Evolutionary conservation across 2,113 vertebrate species (phyloP).

Genomic region (Laticauda laticaudata): DNA sequence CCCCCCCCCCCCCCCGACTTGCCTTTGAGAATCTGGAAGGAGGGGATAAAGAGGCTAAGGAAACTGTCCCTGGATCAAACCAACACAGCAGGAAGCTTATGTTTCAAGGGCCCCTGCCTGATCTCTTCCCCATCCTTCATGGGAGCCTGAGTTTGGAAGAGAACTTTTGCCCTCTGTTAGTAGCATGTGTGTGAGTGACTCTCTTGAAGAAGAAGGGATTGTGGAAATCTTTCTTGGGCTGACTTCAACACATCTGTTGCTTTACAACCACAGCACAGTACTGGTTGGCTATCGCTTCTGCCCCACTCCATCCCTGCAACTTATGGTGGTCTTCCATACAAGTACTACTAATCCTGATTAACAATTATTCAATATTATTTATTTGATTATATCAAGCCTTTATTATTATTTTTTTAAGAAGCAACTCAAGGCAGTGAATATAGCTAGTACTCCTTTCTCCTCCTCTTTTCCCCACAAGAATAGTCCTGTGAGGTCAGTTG

Average conservation of each 20-base stretch:
- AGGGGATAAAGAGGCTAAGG: neutral
- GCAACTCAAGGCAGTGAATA: too few species aligned
- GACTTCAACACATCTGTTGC: neutral
- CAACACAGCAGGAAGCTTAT: accelerated
- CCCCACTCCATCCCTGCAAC: too few species aligned
- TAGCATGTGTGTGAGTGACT: accelerated
- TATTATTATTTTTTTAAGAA: too few species aligned
- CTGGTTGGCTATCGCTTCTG: neutral
- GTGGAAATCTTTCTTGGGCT: neutral
- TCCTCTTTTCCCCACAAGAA: too few species aligned
- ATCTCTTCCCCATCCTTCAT: neutral
- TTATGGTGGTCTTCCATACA: too few species aligned
- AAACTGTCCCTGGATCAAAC: accelerated
- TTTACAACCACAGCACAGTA: neutral
- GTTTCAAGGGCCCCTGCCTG: neutral
- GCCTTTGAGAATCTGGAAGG: accelerated
- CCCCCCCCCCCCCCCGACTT: neutral
- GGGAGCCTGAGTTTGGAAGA: neutral
- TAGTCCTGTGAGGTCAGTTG: too few species aligned
- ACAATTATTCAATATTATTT: too few species aligned
- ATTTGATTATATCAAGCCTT: too few species aligned
- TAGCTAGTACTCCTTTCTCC: too few species aligned
- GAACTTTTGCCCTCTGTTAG: neutral
- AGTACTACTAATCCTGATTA: too few species aligned
- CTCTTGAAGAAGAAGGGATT: accelerated